Percentiles rank a stretch among this genome's conserved stretches.
Conservation (phyloP, 2,113 vertebrate genomes). For the Oenanthe melanoleuca region DNA sequence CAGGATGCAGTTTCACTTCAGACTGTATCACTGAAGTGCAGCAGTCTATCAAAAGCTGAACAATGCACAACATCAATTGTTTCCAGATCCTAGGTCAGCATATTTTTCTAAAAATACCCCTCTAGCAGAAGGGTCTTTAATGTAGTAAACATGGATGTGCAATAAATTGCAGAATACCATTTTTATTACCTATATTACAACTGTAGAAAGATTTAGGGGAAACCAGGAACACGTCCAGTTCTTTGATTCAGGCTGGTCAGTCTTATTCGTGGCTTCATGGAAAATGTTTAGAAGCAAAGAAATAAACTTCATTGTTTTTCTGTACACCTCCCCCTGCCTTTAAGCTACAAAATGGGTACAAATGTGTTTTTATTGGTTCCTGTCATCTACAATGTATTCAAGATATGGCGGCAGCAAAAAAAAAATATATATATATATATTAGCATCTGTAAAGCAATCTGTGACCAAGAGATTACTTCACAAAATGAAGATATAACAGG, state of each 20-base stretch:
- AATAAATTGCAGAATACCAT: neutral
- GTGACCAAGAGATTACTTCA: constrained; percentile 6
- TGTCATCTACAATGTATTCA: neutral
- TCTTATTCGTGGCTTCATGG: neutral
- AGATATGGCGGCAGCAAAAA: neutral
- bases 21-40: neutral
- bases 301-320: neutral
- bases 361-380: neutral
- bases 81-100: constrained; percentile 22
- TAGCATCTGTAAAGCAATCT: constrained; percentile 31
- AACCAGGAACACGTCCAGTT: neutral
- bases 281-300: neutral
- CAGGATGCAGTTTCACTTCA: neutral
- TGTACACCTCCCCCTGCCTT: neutral
- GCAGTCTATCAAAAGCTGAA: constrained; percentile 7
- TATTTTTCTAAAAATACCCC: neutral
- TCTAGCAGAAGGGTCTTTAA: neutral
- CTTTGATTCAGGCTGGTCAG: neutral
- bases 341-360: constrained; percentile 12
- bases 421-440: too few species aligned
- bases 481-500: neutral
- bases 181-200: constrained; percentile 2
- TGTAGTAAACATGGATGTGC: neutral
- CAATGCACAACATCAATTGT: neutral
- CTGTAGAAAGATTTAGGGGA: neutral